Evolutionary conservation across 2,888 invertebrate species (phyloP), one percentile per base, ranked within the genome.

Genomic region (Papilio demoleus): DNA sequence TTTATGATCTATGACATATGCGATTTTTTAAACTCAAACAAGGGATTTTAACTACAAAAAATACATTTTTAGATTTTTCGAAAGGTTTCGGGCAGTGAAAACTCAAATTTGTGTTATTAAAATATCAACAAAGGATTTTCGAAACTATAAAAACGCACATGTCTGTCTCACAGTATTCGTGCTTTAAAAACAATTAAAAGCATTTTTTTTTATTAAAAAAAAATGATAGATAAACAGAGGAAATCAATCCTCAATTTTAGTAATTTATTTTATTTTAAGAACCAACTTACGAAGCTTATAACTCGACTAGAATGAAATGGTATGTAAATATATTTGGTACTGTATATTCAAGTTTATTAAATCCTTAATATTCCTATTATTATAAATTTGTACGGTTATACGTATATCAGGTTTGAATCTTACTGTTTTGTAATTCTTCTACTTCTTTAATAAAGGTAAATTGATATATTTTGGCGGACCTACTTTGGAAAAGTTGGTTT

Each of bases 261-360:
- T 24, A 59, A 38, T 31, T 14, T 58, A 63, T 36, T 31, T 17
- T 63, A 24, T 58, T 47, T 60, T 62, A 47, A 27, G 38, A 64
- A 68, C 56, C 68, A 42, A 68, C 68, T 68, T 60, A 68, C 68
- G 58, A 69, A 60, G 65, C 65, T 69, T 69, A 19, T 65, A 65
- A 65, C 53, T 63, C 40, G 59, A 64, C 50, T 64, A 68, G 50
- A 69, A 53, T 69, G 69, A 65, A 65, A 65, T 69, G 69, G 45
- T 69, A 47, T 59, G 60, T 65, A 53, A 69, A 61, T 31, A 8
- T 60, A 14, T 53, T 65, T 47, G 60, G 69, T 69, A 69, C 65
- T 69, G 69, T 53, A 65, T 50, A 24, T 40, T 17, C 50, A 65
- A 68, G 65, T 34, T 53, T 64, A 58, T 47, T 47, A 14, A 60